Evolutionary conservation across 2,113 vertebrate genomes (phyloP).

Genomic region (Chaetorhynchus papuensis): DNA sequence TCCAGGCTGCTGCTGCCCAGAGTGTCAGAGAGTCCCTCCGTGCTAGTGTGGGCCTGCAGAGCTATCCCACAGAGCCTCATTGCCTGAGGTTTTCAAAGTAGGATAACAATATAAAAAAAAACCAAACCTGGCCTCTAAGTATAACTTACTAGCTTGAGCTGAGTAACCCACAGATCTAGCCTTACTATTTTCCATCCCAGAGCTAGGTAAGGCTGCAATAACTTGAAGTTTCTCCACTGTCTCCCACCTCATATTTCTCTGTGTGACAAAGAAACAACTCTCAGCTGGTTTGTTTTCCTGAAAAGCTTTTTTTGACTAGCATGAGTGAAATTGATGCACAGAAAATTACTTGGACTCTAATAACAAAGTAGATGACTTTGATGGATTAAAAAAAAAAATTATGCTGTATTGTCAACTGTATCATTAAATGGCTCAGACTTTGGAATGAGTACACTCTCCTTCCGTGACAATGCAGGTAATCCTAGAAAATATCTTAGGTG

Average conservation of each 20-base stretch:
- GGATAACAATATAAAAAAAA: background rate
- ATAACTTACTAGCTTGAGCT: background rate
- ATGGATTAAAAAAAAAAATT: background rate
- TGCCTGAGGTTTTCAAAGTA: background rate
- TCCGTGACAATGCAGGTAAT: background rate
- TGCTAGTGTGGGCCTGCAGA: background rate
- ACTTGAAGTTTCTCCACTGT: background rate
- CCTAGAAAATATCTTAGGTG: background rate
- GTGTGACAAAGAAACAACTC: background rate
- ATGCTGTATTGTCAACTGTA: background rate
- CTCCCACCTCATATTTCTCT: background rate
- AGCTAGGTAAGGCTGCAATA: background rate
- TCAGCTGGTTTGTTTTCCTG: background rate
- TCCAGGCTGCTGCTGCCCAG: background rate
- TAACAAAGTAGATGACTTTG: background rate
- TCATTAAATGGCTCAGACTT: background rate
- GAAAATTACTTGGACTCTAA: background rate
- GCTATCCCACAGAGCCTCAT: background rate
- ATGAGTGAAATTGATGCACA: background rate
- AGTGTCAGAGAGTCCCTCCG: background rate
- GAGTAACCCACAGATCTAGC: background rate
- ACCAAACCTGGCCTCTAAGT: background rate
- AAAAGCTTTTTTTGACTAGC: background rate
- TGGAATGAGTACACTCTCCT: background rate
- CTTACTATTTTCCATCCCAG: background rate